Evolutionary conservation across 2,888 invertebrate species (phyloP).

Genomic region (Eupithecia dodoneata): DNA sequence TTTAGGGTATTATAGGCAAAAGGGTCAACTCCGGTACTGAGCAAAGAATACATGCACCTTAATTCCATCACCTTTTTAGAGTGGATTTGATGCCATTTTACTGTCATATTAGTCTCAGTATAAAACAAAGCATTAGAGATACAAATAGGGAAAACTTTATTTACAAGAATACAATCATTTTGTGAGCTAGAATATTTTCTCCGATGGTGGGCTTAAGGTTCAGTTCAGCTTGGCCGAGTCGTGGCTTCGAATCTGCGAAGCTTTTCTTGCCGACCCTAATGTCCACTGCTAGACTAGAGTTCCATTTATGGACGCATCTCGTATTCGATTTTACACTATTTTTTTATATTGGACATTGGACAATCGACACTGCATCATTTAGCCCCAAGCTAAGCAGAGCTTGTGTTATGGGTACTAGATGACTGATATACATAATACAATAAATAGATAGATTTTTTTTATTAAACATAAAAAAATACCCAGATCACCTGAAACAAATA

Average conservation of each 20-base stretch:
- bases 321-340: not conserved
- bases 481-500: too few relatives aligned
- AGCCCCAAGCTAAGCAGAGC: too few relatives aligned
- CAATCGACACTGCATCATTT: too few relatives aligned
- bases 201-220: not conserved
- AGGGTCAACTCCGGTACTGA: not conserved
- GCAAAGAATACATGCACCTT: slow-evolving; percentile 66
- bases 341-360: too few relatives aligned
- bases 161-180: not conserved
- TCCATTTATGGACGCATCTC: not conserved
- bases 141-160: slow-evolving; percentile 6
- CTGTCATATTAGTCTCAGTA: slow-evolving; percentile 67
- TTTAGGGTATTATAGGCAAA: not conserved
- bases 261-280: not conserved
- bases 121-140: not conserved
- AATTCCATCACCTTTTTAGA: slow-evolving; percentile 69
- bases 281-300: not conserved
- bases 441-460: too few relatives aligned
- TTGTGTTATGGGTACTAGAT: too few relatives aligned
- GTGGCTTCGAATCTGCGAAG: not conserved
- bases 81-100: slow-evolving; percentile 68
- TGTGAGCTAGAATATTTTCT: not conserved
- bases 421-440: too few relatives aligned
- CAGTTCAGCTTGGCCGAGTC: not conserved
- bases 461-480: too few relatives aligned